Conservation (phyloP, 2,888 invertebrate genomes). For the Mesoligia furuncula region DNA sequence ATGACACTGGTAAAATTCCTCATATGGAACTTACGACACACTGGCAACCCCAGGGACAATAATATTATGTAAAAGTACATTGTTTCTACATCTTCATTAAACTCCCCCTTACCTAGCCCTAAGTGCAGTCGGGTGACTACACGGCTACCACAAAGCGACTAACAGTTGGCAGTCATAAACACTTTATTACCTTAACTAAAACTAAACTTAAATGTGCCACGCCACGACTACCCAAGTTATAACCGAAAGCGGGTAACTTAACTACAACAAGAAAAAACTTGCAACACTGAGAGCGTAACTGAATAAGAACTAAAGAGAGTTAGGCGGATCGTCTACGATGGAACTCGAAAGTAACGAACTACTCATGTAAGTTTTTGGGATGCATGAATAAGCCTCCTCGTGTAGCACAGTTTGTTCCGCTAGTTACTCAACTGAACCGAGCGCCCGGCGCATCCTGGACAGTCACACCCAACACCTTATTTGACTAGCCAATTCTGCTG, state of each 20-base stretch:
- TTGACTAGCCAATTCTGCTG: too few relatives aligned
- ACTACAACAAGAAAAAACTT: constrained; percentile 14
- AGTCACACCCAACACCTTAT: too few relatives aligned
- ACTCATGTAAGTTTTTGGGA: too few relatives aligned
- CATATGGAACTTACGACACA: not conserved
- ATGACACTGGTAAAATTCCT: too few relatives aligned
- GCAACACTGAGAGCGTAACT: constrained; percentile 28
- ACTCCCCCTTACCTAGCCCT: constrained; percentile 3
- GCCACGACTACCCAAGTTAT: constrained; percentile 9
- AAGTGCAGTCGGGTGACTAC: constrained; percentile 4
- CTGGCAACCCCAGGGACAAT: not conserved
- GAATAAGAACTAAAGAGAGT: constrained; percentile 17
- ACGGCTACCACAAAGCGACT: constrained; percentile 32
- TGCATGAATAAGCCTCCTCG: too few relatives aligned
- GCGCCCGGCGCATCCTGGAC: too few relatives aligned
- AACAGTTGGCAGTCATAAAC: constrained; percentile 57
- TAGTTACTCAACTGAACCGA: too few relatives aligned
- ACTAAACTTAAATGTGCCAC: constrained; percentile 34
- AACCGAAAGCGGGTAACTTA: constrained; percentile 38
- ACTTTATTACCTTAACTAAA: constrained; percentile 57
- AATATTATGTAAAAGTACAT: not conserved
- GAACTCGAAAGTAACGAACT: too few relatives aligned
- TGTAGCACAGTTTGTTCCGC: too few relatives aligned
- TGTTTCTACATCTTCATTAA: constrained; percentile 35
- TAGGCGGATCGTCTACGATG: not conserved